Base-by-base conservation (phyloP, 2,888 invertebrate species). In the Nomada fucata region DNA sequence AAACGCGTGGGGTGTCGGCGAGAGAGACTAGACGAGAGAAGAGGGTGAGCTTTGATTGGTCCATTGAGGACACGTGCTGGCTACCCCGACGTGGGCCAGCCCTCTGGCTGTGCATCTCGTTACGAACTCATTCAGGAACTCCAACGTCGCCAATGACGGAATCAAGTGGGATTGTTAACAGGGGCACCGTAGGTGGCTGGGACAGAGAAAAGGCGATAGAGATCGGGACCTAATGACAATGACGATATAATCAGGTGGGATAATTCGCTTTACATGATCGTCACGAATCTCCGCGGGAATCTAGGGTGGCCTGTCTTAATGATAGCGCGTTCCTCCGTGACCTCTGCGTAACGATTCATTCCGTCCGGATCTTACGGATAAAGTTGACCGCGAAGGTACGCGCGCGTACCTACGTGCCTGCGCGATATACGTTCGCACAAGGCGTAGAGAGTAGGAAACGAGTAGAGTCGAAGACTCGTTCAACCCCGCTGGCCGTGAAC, bases 11-110 rank as follows among this genome's bases (percentile, higher is more conserved):
- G 70, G 77, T 70, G 77, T 61, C 70, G 65, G 70, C 47, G 64
- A 69, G 76, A 79, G 78, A 82, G 78, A 87, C 78, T 80, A 85
- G 82, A 79, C 72, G 83, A 87, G 84, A 86, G 91, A 91, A 92
- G 92, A 91, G 93, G 92, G 92, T 91, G 90, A 92, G 91, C 90
- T 93, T 92, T 94, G 93, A 94, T 94, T 94, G 93, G 93, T 93
- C 93, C 92, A 94, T 94, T 93, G 93, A 93, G 91, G 91, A 91
- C 91, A 92, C 92, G 92, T 92, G 92, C 91, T 90, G 87, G 89
- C 89, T 89, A 90, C 90, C 90, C 89, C 87, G 89, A 88, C 88
- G 86, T 87, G 85, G 90, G 88, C 87, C 90, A 90, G 89, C 91
- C 91, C 92, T 90, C 91, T 91, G 89, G 90, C 91, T 91, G 91